Evolutionary conservation across 2,888 invertebrate genomes (phyloP).

Genomic region (Ichneumoninae sp.): DNA sequence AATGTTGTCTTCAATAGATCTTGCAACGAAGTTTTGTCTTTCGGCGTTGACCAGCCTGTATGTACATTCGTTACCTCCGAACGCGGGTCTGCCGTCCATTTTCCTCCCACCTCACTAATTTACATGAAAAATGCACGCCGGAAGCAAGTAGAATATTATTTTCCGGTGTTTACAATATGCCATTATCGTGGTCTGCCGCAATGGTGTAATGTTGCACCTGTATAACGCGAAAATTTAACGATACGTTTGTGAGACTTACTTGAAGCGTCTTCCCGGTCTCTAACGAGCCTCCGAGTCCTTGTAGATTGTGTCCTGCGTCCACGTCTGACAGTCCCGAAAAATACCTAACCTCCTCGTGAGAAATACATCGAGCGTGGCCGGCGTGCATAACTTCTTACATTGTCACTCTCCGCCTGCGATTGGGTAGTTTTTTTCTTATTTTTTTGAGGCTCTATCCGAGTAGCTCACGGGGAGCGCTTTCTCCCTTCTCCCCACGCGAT

Average conservation of each 20-base stretch:
- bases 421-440: conserved; percentile 8
- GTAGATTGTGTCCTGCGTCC: background rate
- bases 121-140: background rate
- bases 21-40: no score
- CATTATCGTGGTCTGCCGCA: background rate
- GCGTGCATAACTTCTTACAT: conserved; percentile 8
- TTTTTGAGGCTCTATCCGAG: background rate
- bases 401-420: conserved; percentile 8
- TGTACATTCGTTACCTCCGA: no score
- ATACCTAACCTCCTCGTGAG: conserved; percentile 7
- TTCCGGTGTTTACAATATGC: background rate
- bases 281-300: background rate
- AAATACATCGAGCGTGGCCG: background rate
- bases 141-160: background rate
- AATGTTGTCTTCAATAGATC: no score
- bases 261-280: background rate
- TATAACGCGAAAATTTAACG: background rate
- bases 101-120: background rate
- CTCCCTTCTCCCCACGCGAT: conserved; percentile 57
- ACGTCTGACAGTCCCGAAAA: background rate
- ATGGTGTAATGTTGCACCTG: background rate
- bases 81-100: background rate
- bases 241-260: background rate
- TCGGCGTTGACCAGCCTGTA: no score
- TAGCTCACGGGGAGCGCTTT: conserved; percentile 52